Evolutionary conservation across 2,888 invertebrate species (phyloP).

Genomic region (Cephus sareptanus): DNA sequence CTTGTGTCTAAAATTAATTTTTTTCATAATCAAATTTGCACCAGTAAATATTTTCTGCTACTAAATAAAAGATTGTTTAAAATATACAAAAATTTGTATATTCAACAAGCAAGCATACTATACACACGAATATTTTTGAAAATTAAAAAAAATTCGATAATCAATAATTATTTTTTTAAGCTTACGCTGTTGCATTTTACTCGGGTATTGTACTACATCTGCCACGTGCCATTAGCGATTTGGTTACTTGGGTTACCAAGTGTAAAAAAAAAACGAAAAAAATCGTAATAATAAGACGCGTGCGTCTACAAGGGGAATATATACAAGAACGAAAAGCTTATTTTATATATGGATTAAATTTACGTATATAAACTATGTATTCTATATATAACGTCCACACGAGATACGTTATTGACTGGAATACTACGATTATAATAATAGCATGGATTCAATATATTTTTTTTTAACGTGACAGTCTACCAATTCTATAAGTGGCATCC

Average conservation of each 20-base stretch:
- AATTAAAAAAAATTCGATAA: neutral
- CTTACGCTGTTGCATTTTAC: slow-evolving; percentile 8
- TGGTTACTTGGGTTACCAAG: slow-evolving; percentile 33
- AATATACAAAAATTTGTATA: neutral
- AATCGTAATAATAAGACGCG: neutral
- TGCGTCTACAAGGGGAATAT: neutral
- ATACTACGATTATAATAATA: neutral
- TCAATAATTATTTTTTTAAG: neutral
- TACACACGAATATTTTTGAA: no score
- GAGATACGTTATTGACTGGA: neutral
- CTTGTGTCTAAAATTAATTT: neutral
- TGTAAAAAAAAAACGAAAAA: slow-evolving; percentile 13
- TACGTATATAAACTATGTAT: neutral
- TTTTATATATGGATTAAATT: neutral
- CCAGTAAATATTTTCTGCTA: neutral
- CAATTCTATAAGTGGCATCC: neutral
- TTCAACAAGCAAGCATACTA: no score
- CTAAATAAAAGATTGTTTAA: neutral
- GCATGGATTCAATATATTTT: neutral
- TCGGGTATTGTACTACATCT: slow-evolving; percentile 14
- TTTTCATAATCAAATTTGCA: neutral
- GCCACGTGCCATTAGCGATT: slow-evolving; percentile 40
- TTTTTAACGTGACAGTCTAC: neutral
- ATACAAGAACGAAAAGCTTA: neutral
- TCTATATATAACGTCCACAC: no score